Conservation (phyloP, 2,888 invertebrate genomes). For the Cinara cedri region DNA sequence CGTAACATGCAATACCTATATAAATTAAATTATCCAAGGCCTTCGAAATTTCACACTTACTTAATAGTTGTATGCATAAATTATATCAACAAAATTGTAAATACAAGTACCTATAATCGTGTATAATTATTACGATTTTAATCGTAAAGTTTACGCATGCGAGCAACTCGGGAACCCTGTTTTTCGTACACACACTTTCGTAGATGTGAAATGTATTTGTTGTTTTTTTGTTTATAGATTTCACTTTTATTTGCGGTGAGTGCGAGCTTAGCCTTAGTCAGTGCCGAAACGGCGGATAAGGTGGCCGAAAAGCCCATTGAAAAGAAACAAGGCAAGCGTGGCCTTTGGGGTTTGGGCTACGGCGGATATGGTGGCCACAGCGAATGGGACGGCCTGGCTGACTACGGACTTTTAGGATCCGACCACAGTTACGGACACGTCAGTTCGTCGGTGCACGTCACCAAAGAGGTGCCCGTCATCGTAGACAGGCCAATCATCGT, state of each 20-base stretch:
- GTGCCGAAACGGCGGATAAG: slow-evolving; percentile 36
- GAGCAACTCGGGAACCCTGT: too few species aligned
- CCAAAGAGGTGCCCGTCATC: slow-evolving; percentile 53
- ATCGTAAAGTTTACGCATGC: too few species aligned
- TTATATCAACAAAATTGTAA: too few species aligned
- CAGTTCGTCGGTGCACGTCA: slow-evolving; percentile 58
- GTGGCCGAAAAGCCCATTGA: slow-evolving; percentile 31
- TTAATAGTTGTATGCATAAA: too few species aligned
- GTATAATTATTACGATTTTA: too few species aligned
- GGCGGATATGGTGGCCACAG: slow-evolving; percentile 60
- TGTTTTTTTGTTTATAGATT: slow-evolving; percentile 8
- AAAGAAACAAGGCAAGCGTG: slow-evolving; percentile 58
- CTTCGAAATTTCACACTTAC: too few species aligned
- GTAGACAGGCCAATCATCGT: slow-evolving; percentile 63
- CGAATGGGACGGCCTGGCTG: slow-evolving; percentile 58
- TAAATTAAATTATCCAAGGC: too few species aligned
- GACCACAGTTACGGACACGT: slow-evolving; percentile 57
- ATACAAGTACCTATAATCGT: too few species aligned
- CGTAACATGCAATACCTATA: too few species aligned
- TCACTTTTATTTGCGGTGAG: slow-evolving; percentile 20
- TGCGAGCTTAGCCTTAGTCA: slow-evolving; percentile 20
- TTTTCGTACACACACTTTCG: too few species aligned
- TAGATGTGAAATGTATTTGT: too few species aligned
- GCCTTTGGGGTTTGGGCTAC: slow-evolving; percentile 63
- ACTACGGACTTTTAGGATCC: slow-evolving; percentile 44